These are phyloP conservation scores for Dasysyrphus albostriatus DNA, from an alignment of 2,888 invertebrate species.

Conservation along the genomic window DNA sequence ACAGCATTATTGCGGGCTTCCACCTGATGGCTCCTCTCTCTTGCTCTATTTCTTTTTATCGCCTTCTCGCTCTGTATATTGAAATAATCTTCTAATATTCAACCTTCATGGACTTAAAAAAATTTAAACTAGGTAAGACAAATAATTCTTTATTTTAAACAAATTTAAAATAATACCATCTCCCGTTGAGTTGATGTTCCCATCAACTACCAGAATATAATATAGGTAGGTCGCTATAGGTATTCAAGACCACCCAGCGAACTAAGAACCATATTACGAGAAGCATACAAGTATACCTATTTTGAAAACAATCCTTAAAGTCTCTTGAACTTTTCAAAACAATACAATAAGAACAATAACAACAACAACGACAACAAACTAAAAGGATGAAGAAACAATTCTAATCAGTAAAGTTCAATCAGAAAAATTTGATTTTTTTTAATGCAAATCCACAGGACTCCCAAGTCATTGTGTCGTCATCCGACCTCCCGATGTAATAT, in stretches of 20 bases:
- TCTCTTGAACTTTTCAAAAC: constrained; percentile 13
- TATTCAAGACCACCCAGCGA: not conserved
- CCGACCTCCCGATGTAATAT: constrained; percentile 33
- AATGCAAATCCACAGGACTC: constrained; percentile 56
- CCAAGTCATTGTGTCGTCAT: constrained; percentile 33
- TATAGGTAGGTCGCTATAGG: not conserved
- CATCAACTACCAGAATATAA: not conserved
- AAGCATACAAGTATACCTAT: not conserved
- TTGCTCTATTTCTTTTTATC: too few species aligned
- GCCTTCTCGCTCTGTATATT: too few species aligned
- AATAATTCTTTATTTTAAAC: constrained; percentile 5
- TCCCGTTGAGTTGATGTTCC: constrained; percentile 25
- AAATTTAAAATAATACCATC: not conserved
- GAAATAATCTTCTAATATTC: too few species aligned
- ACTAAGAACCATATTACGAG: not conserved
- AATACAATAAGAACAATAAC: constrained; percentile 6
- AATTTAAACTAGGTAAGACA: not conserved
- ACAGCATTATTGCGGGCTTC: too few species aligned
- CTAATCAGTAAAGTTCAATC: constrained; percentile 68
- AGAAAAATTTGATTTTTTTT: constrained; percentile 31
- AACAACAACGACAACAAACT: not conserved
- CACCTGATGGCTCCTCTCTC: too few species aligned
- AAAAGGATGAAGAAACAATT: constrained; percentile 24
- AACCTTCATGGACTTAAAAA: not conserved
- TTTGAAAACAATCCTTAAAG: constrained; percentile 2